These are phyloP conservation scores for Aphaenogaster rudis DNA, from an alignment of 1,140 invertebrate species.

Conservation along the genomic window DNA sequence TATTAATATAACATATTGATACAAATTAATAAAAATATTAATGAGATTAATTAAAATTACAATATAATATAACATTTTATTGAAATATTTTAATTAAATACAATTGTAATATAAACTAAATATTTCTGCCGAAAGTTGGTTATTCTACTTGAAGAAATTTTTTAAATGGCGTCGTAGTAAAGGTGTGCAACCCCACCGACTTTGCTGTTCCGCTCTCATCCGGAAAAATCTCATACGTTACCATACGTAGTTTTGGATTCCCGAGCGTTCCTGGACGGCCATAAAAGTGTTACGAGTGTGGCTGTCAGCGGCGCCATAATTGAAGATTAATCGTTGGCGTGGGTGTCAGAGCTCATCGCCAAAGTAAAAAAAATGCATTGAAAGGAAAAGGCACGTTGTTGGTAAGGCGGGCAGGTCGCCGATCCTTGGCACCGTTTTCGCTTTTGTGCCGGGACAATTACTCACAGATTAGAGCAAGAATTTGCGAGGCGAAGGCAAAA, in stretches of 20 bases:
- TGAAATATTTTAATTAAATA: background rate
- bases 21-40: background rate
- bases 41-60: conserved; percentile 2
- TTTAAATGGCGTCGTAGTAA: background rate
- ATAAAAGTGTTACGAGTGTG: conserved; percentile 81
- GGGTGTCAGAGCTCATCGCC: conserved; percentile 68
- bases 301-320: conserved; percentile 79
- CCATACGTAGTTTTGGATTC: conserved; percentile 11
- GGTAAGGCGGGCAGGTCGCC: conserved; percentile 55
- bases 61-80: background rate
- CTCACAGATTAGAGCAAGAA: conserved; percentile 83
- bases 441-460: conserved; percentile 81
- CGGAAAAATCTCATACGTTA: conserved; percentile 49
- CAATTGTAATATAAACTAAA: background rate
- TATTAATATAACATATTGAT: background rate
- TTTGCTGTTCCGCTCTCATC: background rate
- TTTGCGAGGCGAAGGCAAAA: conserved; percentile 78
- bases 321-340: conserved; percentile 81
- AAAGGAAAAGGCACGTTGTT: conserved; percentile 53
- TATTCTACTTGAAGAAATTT: background rate
- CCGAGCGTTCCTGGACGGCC: conserved; percentile 33
- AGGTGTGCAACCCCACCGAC: background rate
- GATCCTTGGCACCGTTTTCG: conserved; percentile 58
- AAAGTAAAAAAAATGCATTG: conserved; percentile 68
- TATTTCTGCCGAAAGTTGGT: background rate